A percentile compares a stretch with the other conserved stretches of the same genome.
Conservation (phyloP, 2,113 vertebrate genomes). For the Eleginops maclovinus region DNA sequence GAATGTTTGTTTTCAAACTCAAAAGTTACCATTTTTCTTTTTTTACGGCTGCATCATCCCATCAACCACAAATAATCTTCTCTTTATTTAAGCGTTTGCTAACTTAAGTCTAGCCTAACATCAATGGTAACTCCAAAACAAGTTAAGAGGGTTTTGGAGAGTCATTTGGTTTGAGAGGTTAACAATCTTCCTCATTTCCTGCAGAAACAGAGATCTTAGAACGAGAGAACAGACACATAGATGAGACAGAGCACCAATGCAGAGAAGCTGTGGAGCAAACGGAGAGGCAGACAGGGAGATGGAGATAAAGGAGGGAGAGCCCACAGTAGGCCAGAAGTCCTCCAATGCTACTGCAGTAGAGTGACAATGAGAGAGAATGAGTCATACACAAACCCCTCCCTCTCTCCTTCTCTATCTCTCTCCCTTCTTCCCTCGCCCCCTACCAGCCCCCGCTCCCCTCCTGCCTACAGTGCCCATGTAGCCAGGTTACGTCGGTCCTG, state of each 20-base stretch:
- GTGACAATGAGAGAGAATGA: slow-evolving; percentile 81
- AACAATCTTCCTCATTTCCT: background rate
- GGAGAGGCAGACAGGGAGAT: slow-evolving; percentile 34
- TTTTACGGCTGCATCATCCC: background rate
- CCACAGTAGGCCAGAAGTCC: slow-evolving; percentile 68
- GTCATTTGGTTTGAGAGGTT: slow-evolving; percentile 1
- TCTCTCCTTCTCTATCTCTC: slow-evolving; percentile 21
- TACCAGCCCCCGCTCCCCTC: background rate
- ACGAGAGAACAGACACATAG: background rate
- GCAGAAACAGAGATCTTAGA: background rate
- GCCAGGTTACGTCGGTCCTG: slow-evolving; percentile 73
- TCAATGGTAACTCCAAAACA: background rate
- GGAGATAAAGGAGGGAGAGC: slow-evolving; percentile 64
- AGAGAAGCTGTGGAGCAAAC: slow-evolving; percentile 22
- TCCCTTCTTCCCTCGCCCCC: background rate
- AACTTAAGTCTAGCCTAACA: background rate
- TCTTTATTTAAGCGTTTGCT: background rate
- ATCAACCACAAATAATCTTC: background rate
- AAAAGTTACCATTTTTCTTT: background rate
- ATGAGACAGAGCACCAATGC: slow-evolving; percentile 20
- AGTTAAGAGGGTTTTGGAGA: background rate
- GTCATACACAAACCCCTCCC: slow-evolving; percentile 74
- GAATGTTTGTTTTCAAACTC: background rate
- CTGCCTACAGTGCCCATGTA: slow-evolving; percentile 45
- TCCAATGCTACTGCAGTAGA: slow-evolving; percentile 75